Base-by-base conservation (phyloP, 2,113 vertebrate species). In the Echinops telfairi region DNA sequence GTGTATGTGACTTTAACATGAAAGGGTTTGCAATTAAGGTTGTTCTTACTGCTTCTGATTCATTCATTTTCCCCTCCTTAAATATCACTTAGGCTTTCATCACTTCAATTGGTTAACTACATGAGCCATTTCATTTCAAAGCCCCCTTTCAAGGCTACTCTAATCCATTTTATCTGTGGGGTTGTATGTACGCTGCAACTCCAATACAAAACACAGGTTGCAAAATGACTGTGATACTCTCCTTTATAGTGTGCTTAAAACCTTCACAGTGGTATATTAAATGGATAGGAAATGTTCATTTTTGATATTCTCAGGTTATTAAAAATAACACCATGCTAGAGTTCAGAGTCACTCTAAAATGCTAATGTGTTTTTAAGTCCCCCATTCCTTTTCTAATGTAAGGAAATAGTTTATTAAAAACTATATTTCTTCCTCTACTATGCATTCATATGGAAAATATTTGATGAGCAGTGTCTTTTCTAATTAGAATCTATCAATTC, bases 371-470 rank as follows among this genome's bases (percentile, higher is more conserved):
- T 89, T 93, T 95, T 22, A 27, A 86, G 10, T 87, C 17, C 29
- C 43, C 27, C 62, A 2, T 79, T 87, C 58, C n/a, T 81, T 89
- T 83, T 89, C 57, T 83, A n/a, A 70, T 85, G 16, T 66, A 80
- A 73, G 90, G 43, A 92, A 88, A 53, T 20, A 70, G 53, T 85
- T 86, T 66, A 90, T 88, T 88, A 90, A 86, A 96, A 92, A 40
- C 83, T 58, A n/a, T 53, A 53, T 53, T 0, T 3, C 7, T 85
- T 3, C 22, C 27, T 84, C 25, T 38, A 70, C 23, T 57, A 36
- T 53, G 0, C 53, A 64, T 90, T 88, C 70, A 80, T 75, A 62
- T 1, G 78, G 73, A 3, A 6, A 6, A 71, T 73, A n/a, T 79
- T 91, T 88, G 40, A 29, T 57, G 25, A 93, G 53, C 8, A 40